phyloP scores from a whole-genome alignment of 2,888 invertebrate species.

The Psylliodes chrysocephalus region DNA sequence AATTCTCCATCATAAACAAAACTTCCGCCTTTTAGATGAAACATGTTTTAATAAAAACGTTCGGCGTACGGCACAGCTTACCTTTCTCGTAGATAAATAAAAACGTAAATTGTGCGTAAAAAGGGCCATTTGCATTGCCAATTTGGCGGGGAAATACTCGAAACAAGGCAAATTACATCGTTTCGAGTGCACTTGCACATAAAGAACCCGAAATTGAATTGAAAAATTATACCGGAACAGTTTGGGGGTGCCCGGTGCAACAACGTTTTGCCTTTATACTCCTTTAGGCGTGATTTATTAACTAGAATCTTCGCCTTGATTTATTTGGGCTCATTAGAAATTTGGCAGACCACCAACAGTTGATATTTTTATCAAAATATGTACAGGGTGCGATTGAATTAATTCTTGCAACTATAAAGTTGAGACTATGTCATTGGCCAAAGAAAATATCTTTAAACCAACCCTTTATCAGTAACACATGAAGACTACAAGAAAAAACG shows the following conservation, averaged over 20 bases:
- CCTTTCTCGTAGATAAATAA: constrained; percentile 54
- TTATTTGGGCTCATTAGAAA: too few relatives aligned
- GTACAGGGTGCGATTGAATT: too few relatives aligned
- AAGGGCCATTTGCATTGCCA: constrained; percentile 53
- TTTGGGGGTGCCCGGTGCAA: constrained; percentile 16
- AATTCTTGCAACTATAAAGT: too few relatives aligned
- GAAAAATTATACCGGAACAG: constrained; percentile 30
- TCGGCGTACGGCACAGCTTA: constrained; percentile 46
- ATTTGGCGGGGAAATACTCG: constrained; percentile 49
- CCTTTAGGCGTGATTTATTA: constrained; percentile 3
- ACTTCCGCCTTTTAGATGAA: constrained; percentile 38
- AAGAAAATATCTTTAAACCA: too few relatives aligned
- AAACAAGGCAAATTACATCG: constrained; percentile 52
- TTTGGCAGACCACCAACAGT: too few relatives aligned
- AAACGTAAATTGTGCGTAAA: constrained; percentile 60
- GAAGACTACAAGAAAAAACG: too few relatives aligned
- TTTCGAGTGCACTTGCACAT: constrained; percentile 42
- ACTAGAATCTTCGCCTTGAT: not conserved
- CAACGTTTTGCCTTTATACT: constrained; percentile 2
- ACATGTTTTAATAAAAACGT: constrained; percentile 57
- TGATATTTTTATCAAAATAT: too few relatives aligned
- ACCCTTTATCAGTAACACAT: too few relatives aligned
- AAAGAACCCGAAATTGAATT: constrained; percentile 38
- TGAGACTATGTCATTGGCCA: too few relatives aligned
- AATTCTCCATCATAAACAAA: constrained; percentile 30